Percentiles rank a stretch among this genome's conserved stretches.
Conservation (phyloP, 2,888 invertebrate species). For the Leptopilina syphax region DNA sequence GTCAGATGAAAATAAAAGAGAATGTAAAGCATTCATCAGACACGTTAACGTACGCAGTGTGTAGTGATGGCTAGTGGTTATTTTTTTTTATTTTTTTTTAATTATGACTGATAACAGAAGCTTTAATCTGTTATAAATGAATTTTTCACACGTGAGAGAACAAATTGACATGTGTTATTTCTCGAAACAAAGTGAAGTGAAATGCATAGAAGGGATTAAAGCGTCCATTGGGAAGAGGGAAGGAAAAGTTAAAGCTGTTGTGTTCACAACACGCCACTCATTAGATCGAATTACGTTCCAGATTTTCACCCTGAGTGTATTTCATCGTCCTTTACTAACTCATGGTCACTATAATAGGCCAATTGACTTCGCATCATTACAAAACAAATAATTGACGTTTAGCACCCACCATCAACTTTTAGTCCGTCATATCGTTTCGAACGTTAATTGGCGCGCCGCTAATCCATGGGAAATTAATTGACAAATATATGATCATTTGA, state of each 20-base stretch:
- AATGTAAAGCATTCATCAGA: neutral
- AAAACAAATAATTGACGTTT: slow-evolving; percentile 37
- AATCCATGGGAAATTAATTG: slow-evolving; percentile 36
- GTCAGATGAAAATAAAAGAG: neutral
- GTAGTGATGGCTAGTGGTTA: too few species aligned
- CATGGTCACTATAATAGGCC: neutral
- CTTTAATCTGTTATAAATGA: neutral
- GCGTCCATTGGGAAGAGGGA: slow-evolving; percentile 14
- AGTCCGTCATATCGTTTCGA: slow-evolving; percentile 17
- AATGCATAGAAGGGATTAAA: slow-evolving; percentile 32
- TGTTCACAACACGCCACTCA: slow-evolving; percentile 39
- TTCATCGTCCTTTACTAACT: neutral
- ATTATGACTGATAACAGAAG: neutral
- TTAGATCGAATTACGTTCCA: slow-evolving; percentile 38
- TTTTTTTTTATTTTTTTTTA: neutral
- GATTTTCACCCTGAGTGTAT: slow-evolving; percentile 33
- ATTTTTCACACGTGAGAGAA: neutral
- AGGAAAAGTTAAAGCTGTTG: slow-evolving; percentile 38
- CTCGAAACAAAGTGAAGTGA: neutral
- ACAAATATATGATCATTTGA: neutral
- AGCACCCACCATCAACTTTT: slow-evolving; percentile 33
- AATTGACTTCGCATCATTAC: slow-evolving; percentile 32
- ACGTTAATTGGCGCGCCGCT: slow-evolving; percentile 22
- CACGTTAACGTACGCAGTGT: neutral
- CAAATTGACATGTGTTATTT: slow-evolving; percentile 21